phyloP scores from a whole-genome alignment of 2,888 invertebrate genomes.

The Daptonema setosum region DNA sequence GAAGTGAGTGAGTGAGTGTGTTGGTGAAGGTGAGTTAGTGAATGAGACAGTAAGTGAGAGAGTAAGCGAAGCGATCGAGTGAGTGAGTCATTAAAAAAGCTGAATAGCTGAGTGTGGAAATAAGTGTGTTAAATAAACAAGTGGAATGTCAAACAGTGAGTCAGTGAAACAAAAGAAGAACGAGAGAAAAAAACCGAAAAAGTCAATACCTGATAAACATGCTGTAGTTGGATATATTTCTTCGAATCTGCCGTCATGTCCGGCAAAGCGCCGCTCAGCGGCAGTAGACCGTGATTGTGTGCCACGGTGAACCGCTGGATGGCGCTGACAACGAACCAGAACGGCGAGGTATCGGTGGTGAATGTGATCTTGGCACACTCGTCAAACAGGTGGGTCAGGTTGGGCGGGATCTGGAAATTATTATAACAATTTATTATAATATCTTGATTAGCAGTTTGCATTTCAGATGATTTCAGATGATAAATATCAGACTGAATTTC shows the following conservation, averaged over 20 bases:
- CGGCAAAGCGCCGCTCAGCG: slow-evolving; percentile 21
- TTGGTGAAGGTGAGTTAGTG: no score
- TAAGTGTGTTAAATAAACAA: no score
- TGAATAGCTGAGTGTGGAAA: no score
- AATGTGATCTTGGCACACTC: neutral
- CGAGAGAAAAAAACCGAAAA: no score
- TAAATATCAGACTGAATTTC: no score
- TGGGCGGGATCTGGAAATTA: neutral
- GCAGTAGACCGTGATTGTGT: slow-evolving; percentile 13
- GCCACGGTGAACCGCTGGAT: neutral
- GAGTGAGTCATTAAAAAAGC: neutral
- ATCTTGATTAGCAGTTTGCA: no score
- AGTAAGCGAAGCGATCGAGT: neutral
- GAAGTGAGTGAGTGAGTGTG: no score
- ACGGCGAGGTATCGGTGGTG: slow-evolving; percentile 1
- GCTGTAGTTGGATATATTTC: slow-evolving; percentile 11
- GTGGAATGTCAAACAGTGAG: no score
- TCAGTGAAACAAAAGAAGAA: no score
- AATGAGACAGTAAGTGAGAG: no score
- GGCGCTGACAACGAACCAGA: slow-evolving; percentile 18
- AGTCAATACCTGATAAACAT: slow-evolving; percentile 5
- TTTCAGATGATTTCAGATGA: no score
- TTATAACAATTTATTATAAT: neutral
- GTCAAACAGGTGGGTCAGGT: neutral
- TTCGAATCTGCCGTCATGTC: slow-evolving; percentile 23